phyloP scores from a whole-genome alignment of 2,113 vertebrate species.

The Gopherus flavomarginatus region DNA sequence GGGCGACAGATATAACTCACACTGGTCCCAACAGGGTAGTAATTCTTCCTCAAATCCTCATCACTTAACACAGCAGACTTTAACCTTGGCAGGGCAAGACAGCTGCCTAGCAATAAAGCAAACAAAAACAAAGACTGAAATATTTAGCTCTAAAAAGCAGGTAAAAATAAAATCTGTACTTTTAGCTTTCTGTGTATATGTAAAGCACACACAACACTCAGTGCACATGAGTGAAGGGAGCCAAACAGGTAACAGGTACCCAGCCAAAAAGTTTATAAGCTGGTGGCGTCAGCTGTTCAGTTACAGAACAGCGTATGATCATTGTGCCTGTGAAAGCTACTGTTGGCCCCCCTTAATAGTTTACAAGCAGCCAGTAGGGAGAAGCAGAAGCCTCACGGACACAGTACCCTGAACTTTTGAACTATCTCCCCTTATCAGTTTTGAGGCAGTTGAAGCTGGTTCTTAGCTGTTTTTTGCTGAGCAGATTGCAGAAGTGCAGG shows the following conservation, averaged over 20 bases:
- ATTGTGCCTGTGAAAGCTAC: background rate
- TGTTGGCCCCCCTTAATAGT: too few relatives aligned
- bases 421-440: too few relatives aligned
- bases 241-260: background rate
- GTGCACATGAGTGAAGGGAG: background rate
- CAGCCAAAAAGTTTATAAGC: background rate
- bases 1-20: constrained; percentile 61
- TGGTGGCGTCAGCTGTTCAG: background rate
- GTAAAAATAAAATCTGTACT: background rate
- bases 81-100: accelerated
- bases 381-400: too few relatives aligned
- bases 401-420: too few relatives aligned
- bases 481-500: too few relatives aligned
- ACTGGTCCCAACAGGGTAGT: accelerated
- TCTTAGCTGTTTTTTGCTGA: too few relatives aligned
- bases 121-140: accelerated
- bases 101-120: constrained; percentile 28
- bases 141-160: accelerated
- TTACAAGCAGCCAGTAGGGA: too few relatives aligned
- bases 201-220: background rate
- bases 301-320: background rate
- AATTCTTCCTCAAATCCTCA: background rate
- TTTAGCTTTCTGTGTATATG: accelerated
- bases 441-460: too few relatives aligned
- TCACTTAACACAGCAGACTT: accelerated